Percentiles rank a stretch among this genome's conserved stretches.
These are phyloP conservation scores for Myotis pilosus DNA, from an alignment of 2,797 vertebrate genomes.

Conservation along the genomic window DNA sequence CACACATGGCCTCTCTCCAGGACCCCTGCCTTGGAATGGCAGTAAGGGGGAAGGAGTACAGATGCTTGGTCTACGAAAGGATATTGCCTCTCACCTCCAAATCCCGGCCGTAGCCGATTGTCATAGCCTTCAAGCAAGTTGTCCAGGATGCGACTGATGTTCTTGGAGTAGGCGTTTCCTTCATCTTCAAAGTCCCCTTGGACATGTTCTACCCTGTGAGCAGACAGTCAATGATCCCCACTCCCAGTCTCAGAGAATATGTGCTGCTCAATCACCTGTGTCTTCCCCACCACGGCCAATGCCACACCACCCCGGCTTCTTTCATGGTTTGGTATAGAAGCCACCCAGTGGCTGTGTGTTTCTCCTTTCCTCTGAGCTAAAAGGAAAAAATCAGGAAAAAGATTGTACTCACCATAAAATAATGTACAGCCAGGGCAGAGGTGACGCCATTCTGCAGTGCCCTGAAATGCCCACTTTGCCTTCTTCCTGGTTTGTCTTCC, in stretches of 20 bases:
- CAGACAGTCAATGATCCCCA: constrained; percentile 63
- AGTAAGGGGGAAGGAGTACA: neutral
- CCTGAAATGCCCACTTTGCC: constrained; percentile 72
- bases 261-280: neutral
- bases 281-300: neutral
- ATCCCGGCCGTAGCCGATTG: constrained; percentile 95
- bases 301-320: neutral
- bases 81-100: constrained; percentile 88
- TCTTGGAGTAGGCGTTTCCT: constrained; percentile 90
- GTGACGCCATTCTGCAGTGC: constrained; percentile 87
- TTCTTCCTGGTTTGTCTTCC: neutral
- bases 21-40: neutral
- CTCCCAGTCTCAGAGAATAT: neutral
- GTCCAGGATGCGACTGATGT: constrained; percentile 94
- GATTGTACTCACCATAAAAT: constrained; percentile 88
- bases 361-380: neutral
- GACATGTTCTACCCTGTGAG: constrained; percentile 85
- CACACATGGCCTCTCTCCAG: neutral
- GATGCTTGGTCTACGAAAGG: neutral
- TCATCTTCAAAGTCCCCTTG: constrained; percentile 83
- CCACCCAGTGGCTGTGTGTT: neutral
- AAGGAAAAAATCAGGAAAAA: neutral
- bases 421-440: constrained; percentile 88
- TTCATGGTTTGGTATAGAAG: neutral
- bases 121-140: constrained; percentile 96